Base-by-base conservation (phyloP, 2,888 invertebrate species). In the Spodoptera littoralis region DNA sequence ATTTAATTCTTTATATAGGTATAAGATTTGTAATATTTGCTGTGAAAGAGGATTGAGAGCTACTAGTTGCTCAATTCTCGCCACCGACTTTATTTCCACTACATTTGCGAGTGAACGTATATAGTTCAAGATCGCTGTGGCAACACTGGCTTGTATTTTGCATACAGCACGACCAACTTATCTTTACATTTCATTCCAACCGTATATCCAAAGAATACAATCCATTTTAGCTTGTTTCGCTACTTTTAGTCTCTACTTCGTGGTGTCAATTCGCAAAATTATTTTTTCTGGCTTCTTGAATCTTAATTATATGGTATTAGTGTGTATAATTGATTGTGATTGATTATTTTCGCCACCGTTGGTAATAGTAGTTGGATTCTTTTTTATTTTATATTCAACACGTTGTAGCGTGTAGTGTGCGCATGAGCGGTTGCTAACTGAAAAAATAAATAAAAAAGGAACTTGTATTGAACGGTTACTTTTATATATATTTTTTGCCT, bases 91-190 rank as follows among this genome's bases (percentile, higher is more conserved):
- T 67, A 65, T 78, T 78, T 78, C 78, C 76, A 80, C 81, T 80
- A 80, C 81, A 78, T 78, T 78, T 71, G 76, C 80, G 74, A 78
- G 78, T 78, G 78, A 78, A 78, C 70, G 78, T 78, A 78, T 78
- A 78, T 78, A 78, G 78, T 80, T 78, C 81, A 78, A 78, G 78
- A 78, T 73, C 81, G 79, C 72, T 78, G 64, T 78, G 72, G 78
- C 67, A 78, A 78, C 80, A 77, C 79, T 70, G 69, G 45, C 71
- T 77, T 45, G 78, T 67, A 78, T 78, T 78, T 78, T 78, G 81
- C 78, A 80, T 78, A 78, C 78, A 80, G 75, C 72, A 60, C 51
- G 52, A 71, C 53, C 67, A 60, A 60, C 53, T 66, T 50, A 64
- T 41, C 24, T 47, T 6, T 57, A 41, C 41, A 55, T 60, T 54